Percentiles rank a stretch among this genome's conserved stretches.
These are phyloP conservation scores for Rhopilema esculentum DNA, from an alignment of 30 jellyfish, hydroid and myxozoan species.

Conservation along the genomic window DNA sequence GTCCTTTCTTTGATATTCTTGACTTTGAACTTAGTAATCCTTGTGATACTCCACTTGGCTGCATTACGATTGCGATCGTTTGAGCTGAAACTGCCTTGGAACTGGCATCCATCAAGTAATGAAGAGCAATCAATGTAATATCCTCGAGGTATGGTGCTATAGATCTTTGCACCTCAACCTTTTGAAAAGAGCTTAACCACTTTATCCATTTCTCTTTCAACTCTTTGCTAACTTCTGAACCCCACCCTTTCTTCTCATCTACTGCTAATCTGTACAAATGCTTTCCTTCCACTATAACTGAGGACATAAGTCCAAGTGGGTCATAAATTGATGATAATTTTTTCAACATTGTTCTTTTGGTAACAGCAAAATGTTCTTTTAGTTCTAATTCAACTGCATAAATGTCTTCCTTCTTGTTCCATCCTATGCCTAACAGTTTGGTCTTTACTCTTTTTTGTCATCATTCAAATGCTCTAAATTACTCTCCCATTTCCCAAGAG, in stretches of 20 bases:
- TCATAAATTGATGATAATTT: slow-evolving; percentile 12
- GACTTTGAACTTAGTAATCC: slow-evolving; percentile 27
- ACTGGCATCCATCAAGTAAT: slow-evolving; percentile 60
- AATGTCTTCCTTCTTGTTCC: slow-evolving; percentile 46
- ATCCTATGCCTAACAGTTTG: slow-evolving; percentile 39
- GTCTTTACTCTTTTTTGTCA: slow-evolving; percentile 27
- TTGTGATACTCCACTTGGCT: slow-evolving; percentile 41
- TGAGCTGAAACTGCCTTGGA: slow-evolving; percentile 54
- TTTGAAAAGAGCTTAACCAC: slow-evolving; percentile 11
- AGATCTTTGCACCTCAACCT: slow-evolving; percentile 28
- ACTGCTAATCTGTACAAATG: slow-evolving; percentile 35
- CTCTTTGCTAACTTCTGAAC: slow-evolving; percentile 16
- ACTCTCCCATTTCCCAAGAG: slow-evolving; percentile 59
- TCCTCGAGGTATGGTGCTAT: slow-evolving; percentile 36
- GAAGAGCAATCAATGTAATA: slow-evolving; percentile 13
- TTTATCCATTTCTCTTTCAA: slow-evolving; percentile 19
- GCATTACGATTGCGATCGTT: slow-evolving; percentile 39
- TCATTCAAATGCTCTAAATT: slow-evolving; percentile 28
- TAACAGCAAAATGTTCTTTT: neutral
- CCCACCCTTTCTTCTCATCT: slow-evolving; percentile 37
- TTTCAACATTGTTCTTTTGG: slow-evolving; percentile 50
- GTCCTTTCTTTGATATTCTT: slow-evolving; percentile 42
- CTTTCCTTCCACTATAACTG: slow-evolving; percentile 42
- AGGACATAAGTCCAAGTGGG: slow-evolving; percentile 41
- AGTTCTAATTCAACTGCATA: neutral